phyloP scores from a whole-genome alignment of 2,888 invertebrate genomes.

The Dryocosmus kuriphilus region DNA sequence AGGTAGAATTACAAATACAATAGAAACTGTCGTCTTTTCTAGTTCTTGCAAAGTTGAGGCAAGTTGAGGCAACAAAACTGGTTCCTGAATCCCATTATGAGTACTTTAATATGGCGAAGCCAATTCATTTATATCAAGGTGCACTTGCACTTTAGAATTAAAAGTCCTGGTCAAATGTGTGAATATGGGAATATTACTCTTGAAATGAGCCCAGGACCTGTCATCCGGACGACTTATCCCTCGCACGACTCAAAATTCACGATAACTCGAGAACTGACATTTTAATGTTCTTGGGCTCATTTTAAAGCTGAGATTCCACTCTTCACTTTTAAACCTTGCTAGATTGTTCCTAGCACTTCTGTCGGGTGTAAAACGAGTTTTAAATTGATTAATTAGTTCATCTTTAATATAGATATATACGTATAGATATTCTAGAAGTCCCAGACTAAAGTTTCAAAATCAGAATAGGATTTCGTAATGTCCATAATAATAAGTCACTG shows the following conservation, averaged over 20 bases:
- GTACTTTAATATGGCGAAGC: no score
- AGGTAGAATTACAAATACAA: constrained; percentile 16
- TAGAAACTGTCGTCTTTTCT: constrained; percentile 17
- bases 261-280: not conserved
- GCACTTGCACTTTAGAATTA: no score
- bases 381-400: no score
- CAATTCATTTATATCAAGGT: no score
- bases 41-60: not conserved
- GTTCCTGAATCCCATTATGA: not conserved
- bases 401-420: no score
- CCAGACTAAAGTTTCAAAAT: not conserved
- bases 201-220: not conserved
- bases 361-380: no score
- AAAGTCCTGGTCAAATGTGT: no score
- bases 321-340: no score
- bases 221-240: not conserved
- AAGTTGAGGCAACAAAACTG: not conserved
- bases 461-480: not conserved
- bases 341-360: no score
- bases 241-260: not conserved
- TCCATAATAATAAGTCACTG: constrained; percentile 2
- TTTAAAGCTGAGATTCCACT: no score
- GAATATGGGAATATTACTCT: no score
- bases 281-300: not conserved
- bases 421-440: no score